Percentiles rank a stretch among this genome's conserved stretches.
These are phyloP conservation scores for Oplegnathus fasciatus DNA, from an alignment of 2,113 vertebrate species.

Conservation along the genomic window DNA sequence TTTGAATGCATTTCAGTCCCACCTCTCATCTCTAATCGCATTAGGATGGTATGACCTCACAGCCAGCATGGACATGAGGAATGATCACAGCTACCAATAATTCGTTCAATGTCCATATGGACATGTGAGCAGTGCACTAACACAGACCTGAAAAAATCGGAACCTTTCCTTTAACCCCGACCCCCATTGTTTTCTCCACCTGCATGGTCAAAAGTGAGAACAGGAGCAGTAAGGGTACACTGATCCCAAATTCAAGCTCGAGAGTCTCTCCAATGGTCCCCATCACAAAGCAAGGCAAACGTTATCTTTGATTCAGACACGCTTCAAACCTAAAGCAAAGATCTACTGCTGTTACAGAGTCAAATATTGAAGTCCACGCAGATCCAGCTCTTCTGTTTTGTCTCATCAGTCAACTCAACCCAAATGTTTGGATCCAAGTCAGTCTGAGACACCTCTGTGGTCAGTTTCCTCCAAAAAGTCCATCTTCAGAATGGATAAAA, in stretches of 20 bases:
- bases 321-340: background rate
- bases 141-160: background rate
- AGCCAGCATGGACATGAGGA: background rate
- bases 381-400: conserved; percentile 18
- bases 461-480: background rate
- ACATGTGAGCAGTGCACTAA: background rate
- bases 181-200: background rate
- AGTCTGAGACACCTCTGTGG: background rate
- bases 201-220: conserved; percentile 23
- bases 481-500: background rate
- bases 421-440: too few species aligned
- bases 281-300: conserved; percentile 17
- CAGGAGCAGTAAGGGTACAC: conserved; percentile 1
- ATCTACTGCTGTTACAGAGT: background rate
- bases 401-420: background rate
- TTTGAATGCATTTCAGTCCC: background rate
- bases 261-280: conserved; percentile 59
- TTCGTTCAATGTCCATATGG: background rate
- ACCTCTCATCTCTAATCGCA: background rate
- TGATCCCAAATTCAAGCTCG: conserved; percentile 39
- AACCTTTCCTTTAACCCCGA: conserved; percentile 1
- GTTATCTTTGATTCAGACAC: background rate
- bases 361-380: background rate
- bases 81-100: background rate
- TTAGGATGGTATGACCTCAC: background rate